Conservation (phyloP, 2,797 vertebrate genomes). For the Ciconia nigra region DNA sequence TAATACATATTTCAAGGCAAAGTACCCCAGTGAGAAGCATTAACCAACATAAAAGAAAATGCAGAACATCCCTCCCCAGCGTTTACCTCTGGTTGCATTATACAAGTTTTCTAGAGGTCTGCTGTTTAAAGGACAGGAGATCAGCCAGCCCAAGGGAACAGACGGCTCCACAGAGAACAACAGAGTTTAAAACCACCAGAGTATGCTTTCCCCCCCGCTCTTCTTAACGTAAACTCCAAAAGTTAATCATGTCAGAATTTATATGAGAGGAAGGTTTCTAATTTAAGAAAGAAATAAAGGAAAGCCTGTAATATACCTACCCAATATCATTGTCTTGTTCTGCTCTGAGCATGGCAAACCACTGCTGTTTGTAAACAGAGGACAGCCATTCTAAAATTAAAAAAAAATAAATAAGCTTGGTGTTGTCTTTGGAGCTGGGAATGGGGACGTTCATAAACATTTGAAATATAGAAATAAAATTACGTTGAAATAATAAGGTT, state of each 20-base stretch:
- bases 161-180: background rate
- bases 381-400: slow-evolving; percentile 87
- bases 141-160: background rate
- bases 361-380: slow-evolving; percentile 93
- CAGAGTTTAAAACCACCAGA: background rate
- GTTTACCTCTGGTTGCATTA: background rate
- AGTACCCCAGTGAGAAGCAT: background rate
- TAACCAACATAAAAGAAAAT: background rate
- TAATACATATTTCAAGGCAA: background rate
- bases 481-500: background rate
- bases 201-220: background rate
- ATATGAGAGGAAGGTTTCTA: background rate
- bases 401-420: background rate
- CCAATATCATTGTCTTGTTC: slow-evolving; percentile 96
- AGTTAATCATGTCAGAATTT: background rate
- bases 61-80: background rate
- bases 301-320: slow-evolving; percentile 76
- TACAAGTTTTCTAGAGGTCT: background rate
- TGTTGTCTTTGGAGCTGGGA: background rate
- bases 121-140: background rate
- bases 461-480: background rate
- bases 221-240: background rate
- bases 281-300: background rate
- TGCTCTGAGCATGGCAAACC: slow-evolving; percentile 96
- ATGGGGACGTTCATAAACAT: background rate